Evolutionary conservation across 2,113 vertebrate genomes (phyloP).

Genomic region (Periophthalmus modestus): DNA sequence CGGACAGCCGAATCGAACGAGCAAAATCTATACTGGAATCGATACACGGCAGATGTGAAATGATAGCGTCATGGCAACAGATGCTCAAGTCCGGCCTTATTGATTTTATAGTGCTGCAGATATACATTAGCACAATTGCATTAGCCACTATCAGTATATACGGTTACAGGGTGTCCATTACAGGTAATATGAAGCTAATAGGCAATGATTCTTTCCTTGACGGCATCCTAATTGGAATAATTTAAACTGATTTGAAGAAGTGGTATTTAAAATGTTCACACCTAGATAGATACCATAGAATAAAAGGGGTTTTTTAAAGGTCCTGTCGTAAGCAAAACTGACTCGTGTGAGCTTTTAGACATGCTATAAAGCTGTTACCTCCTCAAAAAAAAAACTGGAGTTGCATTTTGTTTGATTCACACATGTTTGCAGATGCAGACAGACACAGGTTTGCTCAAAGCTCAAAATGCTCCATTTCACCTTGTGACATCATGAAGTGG

Average conservation of each 20-base stretch:
- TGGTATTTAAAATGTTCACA: not conserved
- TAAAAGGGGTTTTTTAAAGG: no score
- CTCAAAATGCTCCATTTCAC: no score
- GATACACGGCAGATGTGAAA: not conserved
- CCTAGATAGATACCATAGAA: no score
- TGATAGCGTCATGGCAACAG: not conserved
- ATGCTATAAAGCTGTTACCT: no score
- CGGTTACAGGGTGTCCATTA: not conserved
- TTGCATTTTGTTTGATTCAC: no score
- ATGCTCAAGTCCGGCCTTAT: not conserved
- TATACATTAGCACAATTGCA: not conserved
- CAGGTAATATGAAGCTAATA: not conserved
- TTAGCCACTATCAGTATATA: not conserved
- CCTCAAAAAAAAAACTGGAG: no score
- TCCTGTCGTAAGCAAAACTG: no score
- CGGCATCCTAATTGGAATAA: not conserved
- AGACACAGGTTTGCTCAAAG: no score
- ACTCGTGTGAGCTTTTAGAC: no score
- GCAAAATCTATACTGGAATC: not conserved
- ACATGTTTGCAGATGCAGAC: no score
- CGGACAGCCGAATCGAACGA: not conserved
- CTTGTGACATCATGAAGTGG: no score
- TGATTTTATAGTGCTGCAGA: not conserved
- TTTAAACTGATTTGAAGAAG: not conserved
- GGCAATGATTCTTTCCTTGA: not conserved